phyloP scores from a whole-genome alignment of 1,140 invertebrate species.

The Idris sp. region DNA sequence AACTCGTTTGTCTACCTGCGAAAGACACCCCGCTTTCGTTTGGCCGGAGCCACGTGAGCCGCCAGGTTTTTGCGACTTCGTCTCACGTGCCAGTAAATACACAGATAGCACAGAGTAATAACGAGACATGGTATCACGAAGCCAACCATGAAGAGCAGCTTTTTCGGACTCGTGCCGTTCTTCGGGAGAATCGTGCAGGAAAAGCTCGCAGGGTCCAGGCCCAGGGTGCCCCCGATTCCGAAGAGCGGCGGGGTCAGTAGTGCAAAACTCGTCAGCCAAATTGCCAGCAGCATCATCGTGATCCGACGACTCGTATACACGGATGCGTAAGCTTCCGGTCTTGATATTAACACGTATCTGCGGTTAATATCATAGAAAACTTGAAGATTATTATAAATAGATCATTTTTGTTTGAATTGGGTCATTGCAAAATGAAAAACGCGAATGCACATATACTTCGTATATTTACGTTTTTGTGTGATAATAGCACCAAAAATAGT shows the following conservation, averaged over 20 bases:
- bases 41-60: slow-evolving; percentile 78
- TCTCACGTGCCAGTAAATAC: slow-evolving; percentile 89
- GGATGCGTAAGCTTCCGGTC: slow-evolving; percentile 84
- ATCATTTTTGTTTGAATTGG: too few species aligned
- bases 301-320: slow-evolving; percentile 87
- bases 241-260: slow-evolving; percentile 86
- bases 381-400: too few species aligned
- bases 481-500: too few species aligned
- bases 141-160: slow-evolving; percentile 89
- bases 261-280: slow-evolving; percentile 83
- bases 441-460: too few species aligned
- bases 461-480: too few species aligned
- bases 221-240: slow-evolving; percentile 89
- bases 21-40: slow-evolving; percentile 73
- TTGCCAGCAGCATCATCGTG: slow-evolving; percentile 84
- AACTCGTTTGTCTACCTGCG: too few species aligned
- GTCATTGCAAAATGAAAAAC: too few species aligned
- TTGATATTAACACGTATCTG: slow-evolving; percentile 90
- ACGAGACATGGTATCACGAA: slow-evolving; percentile 89
- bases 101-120: slow-evolving; percentile 89
- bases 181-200: slow-evolving; percentile 91
- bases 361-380: too few species aligned
- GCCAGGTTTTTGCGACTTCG: slow-evolving; percentile 84
- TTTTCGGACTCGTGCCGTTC: slow-evolving; percentile 89
- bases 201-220: slow-evolving; percentile 86